Evolutionary conservation across 2,888 invertebrate species (phyloP).

Genomic region (Resseliella maxima): DNA sequence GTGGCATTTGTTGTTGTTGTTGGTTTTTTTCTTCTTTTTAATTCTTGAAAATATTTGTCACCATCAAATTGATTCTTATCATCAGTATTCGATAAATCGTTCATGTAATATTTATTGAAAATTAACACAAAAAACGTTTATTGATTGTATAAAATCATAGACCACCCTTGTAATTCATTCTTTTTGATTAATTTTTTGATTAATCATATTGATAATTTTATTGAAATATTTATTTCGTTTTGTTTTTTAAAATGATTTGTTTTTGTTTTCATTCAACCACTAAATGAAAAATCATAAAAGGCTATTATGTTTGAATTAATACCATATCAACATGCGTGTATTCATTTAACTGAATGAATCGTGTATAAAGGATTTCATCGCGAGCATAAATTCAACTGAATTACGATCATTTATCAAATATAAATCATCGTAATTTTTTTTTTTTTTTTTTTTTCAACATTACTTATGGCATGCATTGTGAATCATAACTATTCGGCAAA

Average conservation of each 20-base stretch:
- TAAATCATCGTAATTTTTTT: conserved; percentile 38
- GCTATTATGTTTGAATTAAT: neutral
- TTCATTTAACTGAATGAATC: neutral
- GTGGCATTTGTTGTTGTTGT: neutral
- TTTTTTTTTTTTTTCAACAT: neutral
- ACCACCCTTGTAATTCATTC: conserved; percentile 12
- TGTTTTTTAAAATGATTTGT: too few relatives aligned
- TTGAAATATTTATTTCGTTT: too few relatives aligned
- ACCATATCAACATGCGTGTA: neutral
- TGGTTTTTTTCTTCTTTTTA: neutral
- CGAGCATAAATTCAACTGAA: conserved; percentile 36
- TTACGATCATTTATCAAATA: conserved; percentile 41
- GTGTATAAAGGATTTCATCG: conserved; percentile 13
- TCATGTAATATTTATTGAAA: neutral
- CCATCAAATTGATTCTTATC: neutral
- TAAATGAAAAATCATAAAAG: neutral
- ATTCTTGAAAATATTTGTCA: neutral
- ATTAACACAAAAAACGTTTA: neutral
- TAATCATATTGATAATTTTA: neutral
- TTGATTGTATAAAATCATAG: neutral
- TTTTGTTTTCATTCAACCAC: too few relatives aligned
- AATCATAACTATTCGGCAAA: neutral
- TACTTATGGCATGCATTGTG: conserved; percentile 41
- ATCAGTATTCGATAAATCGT: neutral
- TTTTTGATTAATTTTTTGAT: neutral